Base-by-base conservation (phyloP, 2,888 invertebrate species). In the Calliopum simillimum region DNA sequence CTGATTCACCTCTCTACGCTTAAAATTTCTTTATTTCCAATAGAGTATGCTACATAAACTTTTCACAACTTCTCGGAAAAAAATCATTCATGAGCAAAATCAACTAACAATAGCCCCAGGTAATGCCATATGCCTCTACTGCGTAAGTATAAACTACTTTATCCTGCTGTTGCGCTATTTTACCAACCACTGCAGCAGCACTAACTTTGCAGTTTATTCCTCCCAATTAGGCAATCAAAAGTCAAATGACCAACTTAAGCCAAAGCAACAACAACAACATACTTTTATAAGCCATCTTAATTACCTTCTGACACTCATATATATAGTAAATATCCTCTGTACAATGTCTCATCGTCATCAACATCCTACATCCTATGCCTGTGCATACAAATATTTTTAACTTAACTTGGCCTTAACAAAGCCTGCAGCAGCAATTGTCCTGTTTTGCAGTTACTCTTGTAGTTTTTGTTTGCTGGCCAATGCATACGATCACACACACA, bases 281-380 rank as follows among this genome's bases (percentile, higher is more conserved):
- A 62, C 71, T 62, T 58, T 55, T 62, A 21, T 44, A 58, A 23
- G 14, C 23, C n/a, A 13, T 56, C 25, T 56, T 25, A 56, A 56
- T 56, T 56, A 56, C 25, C 56, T 12, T 25, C 33, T 56, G 25
- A 25, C 25, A 56, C 33, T 23, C 56, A 12, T 25, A 56, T 25
- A 12, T 25, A 56, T 25, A 23, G 12, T 25, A 13, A 25, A 25
- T 33, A 33, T 13, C 56, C 56, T n/a, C 21, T n/a, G n/a, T 53
- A 19, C 56, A 21, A 25, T 11, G 33, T 56, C 23, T 55, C 33
- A 25, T n/a, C 56, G 23, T 56, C 21, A 33, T 23, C 55, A 21
- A 3, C 14, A 55, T 55, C 16, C 53, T 13, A 53, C 49, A 49
- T 53, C 11, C 53, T 19, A 19, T 53, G 4, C 33, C 33, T 8